Evolutionary conservation across 2,113 vertebrate species (phyloP), one percentile per base, ranked within the genome.

Genomic region (Ranitomeya imitator): DNA sequence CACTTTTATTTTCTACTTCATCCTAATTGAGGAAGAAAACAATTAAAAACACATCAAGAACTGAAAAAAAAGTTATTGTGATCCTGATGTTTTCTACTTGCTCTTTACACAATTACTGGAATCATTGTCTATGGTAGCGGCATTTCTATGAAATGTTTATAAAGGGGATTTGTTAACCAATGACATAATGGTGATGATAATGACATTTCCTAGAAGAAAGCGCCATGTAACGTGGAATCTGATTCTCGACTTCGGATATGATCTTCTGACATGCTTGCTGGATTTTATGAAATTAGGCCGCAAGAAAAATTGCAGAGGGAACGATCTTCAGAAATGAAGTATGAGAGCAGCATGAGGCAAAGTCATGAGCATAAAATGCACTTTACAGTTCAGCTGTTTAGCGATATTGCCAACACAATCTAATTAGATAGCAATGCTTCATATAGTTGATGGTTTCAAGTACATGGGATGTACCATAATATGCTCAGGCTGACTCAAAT

Each of bases 381-480:
- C 79, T 88, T 85, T 88, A 79, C 87, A 88, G 71, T 84, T 84
- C 60, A 85, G 59, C 51, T 69, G 61, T 76, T 57, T 57, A 78
- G 81, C 26, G 18, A 84, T 84, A 74, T 69, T 57, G 60, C 60
- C 79, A 67, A 79, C 59, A 78, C 21, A 83, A 79, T 85, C 45
- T 67, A 85, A 88, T 88, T 88, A 88, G 61, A 85, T 65, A 59
- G 55, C 26, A 69, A 77, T 79, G 77, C 79, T 59, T 88, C 23
- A 57, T 19, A 67, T 77, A 65, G 77, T 45, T 21, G 73, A 79
- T 79, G 79, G n/a, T 55, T 77, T 80, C 59, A 80, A 78, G 55
- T 83, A 83, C 57, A 52, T 16, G n/a, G n/a, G 19, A 19, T 37
- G 12, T 21, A 54, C 37, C 14, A 12, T 3, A n/a, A 23, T 71